Evolutionary conservation across 2,113 vertebrate genomes (phyloP), one percentile per base, ranked within the genome.

Genomic region (Cavia aperea): DNA sequence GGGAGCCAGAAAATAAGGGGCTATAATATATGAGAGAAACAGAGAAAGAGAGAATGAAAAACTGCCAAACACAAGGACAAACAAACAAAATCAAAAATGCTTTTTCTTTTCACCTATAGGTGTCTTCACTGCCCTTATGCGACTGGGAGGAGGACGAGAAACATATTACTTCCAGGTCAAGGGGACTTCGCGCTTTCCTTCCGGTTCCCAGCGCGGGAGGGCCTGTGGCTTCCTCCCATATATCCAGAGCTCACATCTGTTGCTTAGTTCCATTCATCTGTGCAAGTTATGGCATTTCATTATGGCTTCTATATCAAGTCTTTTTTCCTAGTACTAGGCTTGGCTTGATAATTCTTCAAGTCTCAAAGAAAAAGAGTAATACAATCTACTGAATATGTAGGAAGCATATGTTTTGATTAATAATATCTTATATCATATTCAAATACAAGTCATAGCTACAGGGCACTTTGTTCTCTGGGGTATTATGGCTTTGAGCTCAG

Each of bases 331-430:
- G 49, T 68, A 73, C 3, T 29, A 66, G 46, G 10, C 19, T 87
- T 87, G 49, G 65, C 43, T 78, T 79, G 46, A 92, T 68, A 90
- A 89, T 86, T 36, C 15, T n/a, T 95, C 87, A 68, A 90, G 75
- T 85, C 56, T 86, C 43, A 89, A 39, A 83, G 93, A 88, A 88
- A 58, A 56, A 13, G 10, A 33, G 19, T 75, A 93, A 93, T 78
- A 95, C 56, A 43, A 1, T 4, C 4, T 23, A 73, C 62, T 93
- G 93, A 87, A 94, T 75, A 92, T 86, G 81, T 85, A 88, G 54
- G 72, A 91, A 83, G n/a, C 77, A 95, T 96, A 93, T 92, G 72
- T 91, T 95, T 96, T 95, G 77, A 95, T 96, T 96, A 96, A 94
- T 84, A 92, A 86, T 95, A 89, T 86, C 39, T 94, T 97, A 92